Evolutionary conservation across 2,888 invertebrate genomes (phyloP).

Genomic region (Mechanitis mazaeus): DNA sequence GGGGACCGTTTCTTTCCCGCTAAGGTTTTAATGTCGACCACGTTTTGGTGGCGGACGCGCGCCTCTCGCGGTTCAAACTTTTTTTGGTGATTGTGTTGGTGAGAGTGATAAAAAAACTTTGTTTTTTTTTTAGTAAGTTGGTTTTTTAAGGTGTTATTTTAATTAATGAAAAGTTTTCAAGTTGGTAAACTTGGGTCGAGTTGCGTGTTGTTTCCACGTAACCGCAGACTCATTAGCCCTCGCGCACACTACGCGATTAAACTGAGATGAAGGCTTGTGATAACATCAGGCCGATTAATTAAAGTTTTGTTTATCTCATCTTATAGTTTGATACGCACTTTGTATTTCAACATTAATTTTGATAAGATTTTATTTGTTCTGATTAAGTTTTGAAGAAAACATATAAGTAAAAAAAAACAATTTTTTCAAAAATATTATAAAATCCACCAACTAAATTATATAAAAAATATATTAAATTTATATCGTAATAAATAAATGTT

Average conservation of each 20-base stretch:
- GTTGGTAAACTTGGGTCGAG: conserved; percentile 52
- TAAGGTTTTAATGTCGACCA: conserved; percentile 77
- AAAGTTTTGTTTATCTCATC: conserved; percentile 44
- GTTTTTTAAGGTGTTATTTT: conserved; percentile 36
- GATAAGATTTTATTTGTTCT: neutral
- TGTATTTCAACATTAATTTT: conserved; percentile 2
- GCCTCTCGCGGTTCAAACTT: conserved; percentile 70
- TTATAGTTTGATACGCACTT: conserved; percentile 8
- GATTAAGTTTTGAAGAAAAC: neutral
- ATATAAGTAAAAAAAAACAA: no score
- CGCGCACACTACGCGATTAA: conserved; percentile 67
- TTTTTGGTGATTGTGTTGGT: conserved; percentile 50
- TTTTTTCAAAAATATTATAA: no score
- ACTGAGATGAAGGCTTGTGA: conserved; percentile 59
- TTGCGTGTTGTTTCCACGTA: conserved; percentile 62
- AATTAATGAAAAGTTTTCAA: conserved; percentile 62
- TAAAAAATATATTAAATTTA: no score
- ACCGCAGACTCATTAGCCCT: conserved; percentile 73
- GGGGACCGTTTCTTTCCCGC: conserved; percentile 77
- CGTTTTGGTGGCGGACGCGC: conserved; percentile 75
- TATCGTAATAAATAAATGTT: no score
- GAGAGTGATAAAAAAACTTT: conserved; percentile 33
- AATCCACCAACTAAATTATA: no score
- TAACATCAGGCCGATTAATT: conserved; percentile 54
- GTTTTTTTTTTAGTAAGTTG: conserved; percentile 22